Base-by-base conservation (phyloP, 2,888 invertebrate genomes). In the Schrankia costaestrigalis region DNA sequence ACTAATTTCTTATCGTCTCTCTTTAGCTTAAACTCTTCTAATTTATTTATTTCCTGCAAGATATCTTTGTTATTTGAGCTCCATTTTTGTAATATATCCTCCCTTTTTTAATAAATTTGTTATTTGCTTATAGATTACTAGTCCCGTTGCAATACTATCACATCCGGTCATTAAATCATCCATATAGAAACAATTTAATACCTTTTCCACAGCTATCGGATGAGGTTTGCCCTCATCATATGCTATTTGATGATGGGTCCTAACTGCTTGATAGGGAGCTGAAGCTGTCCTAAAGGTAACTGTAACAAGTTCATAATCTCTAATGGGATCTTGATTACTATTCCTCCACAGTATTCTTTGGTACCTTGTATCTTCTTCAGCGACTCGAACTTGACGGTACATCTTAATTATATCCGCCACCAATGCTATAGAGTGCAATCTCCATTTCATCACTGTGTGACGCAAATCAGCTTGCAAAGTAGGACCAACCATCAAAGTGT, bases 341-440 rank as follows among this genome's bases (percentile, higher is more conserved):
- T 17, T 14, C 9, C 26, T 9, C 29, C 35, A 35, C 5, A 35
- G 25, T 11, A 35, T 30, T 3, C 35, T 18, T 15, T 42, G 39
- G 27, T 15, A 40, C 21, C 27, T 30, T 1, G 22, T 8, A 27
- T 44, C 40, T 19, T 44, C 31, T 1, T 31, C 19, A 1, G 27
- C 26, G 0, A 44, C 27, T 11, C 18, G 13, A 5, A 46, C 25
- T 10, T 30, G 28, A 1, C 45, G 26, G 25, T 41, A 46, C 41
- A 41, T 46, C 14, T 41, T 41, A 0, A 31, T 17, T 2, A 41
- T 30, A 18, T 46, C 45, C 0, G 11, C 22, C 6, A 22, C 22
- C 5, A 22, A 11, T 3, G 10, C 22, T 11, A 22, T 10, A 10
- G 10, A 5, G n/a, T 22, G 22, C 5, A 9, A 5, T 9, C 36